Percentiles rank a stretch among this genome's conserved stretches.
Evolutionary conservation across 2,797 vertebrate genomes (phyloP).

Genomic region (Geotrypetes seraphini): DNA sequence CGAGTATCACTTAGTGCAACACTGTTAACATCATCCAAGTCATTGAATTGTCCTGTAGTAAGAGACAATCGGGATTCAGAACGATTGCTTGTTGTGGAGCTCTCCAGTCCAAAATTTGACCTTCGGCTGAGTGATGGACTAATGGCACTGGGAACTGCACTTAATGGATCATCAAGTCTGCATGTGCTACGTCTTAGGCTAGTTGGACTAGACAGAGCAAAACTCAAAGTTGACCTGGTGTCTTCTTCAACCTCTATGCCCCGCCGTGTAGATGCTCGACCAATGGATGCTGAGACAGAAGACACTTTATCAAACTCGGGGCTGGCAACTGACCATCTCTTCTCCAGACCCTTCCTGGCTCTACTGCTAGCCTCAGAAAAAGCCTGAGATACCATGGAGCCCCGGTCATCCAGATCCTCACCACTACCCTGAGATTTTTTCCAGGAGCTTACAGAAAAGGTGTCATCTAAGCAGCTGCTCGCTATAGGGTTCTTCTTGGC

Average conservation of each 20-base stretch:
- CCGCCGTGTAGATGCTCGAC: constrained; percentile 52
- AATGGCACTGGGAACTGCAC: constrained; percentile 27
- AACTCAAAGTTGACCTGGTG: constrained; percentile 53
- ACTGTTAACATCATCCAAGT: constrained; percentile 64
- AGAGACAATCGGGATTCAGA: constrained; percentile 64
- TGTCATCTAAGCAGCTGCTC: constrained; percentile 28
- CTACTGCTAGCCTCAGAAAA: constrained; percentile 60
- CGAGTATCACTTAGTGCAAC: constrained; percentile 54
- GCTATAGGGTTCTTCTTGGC: constrained; percentile 32
- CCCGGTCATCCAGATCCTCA: constrained; percentile 38
- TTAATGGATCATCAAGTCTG: constrained; percentile 39
- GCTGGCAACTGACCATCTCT: constrained; percentile 63
- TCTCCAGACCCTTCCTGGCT: constrained; percentile 63
- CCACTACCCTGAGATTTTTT: constrained; percentile 38
- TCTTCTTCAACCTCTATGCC: constrained; percentile 54
- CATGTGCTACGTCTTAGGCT: constrained; percentile 47
- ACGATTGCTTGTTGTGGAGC: constrained; percentile 50
- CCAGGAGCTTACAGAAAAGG: constrained; percentile 39
- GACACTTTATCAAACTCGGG: constrained; percentile 71
- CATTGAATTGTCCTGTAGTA: constrained; percentile 64
- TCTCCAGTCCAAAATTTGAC: constrained; percentile 44
- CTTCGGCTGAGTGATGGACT: constrained; percentile 45
- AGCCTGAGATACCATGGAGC: constrained; percentile 60
- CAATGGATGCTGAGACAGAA: constrained; percentile 46
- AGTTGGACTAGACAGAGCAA: constrained; percentile 47